Conservation (phyloP, 2,113 vertebrate species). For the Cariama cristata region DNA sequence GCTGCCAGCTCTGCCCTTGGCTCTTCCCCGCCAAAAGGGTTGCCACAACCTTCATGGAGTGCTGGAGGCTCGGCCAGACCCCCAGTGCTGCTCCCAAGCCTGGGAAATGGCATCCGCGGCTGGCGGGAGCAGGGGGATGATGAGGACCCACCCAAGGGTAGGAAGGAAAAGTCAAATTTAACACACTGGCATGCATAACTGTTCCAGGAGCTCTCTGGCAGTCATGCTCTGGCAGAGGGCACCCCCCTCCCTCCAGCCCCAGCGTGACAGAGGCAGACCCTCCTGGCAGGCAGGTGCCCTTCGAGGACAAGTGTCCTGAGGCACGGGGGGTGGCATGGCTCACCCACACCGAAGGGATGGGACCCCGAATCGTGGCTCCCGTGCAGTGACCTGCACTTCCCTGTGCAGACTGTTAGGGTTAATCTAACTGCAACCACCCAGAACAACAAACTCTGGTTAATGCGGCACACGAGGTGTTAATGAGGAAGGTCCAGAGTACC, state of each 20-base stretch:
- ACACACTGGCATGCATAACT: accelerated
- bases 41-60: neutral
- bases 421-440: neutral
- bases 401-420: neutral
- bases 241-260: neutral
- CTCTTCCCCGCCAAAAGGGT: neutral
- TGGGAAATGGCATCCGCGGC: accelerated
- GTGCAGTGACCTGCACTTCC: neutral
- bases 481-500: neutral
- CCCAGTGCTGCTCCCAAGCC: accelerated
- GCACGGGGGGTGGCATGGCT: accelerated
- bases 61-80: neutral
- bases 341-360: neutral
- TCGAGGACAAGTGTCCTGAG: accelerated
- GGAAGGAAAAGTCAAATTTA: neutral
- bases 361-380: neutral
- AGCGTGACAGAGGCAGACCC: neutral
- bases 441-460: conserved; percentile 29
- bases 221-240: neutral
- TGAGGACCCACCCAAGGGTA: accelerated
- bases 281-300: neutral
- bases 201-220: neutral
- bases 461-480: neutral
- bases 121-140: neutral
- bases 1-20: accelerated